Base-by-base conservation (phyloP, 2,113 vertebrate species). In the Dryoscopus gambensis region DNA sequence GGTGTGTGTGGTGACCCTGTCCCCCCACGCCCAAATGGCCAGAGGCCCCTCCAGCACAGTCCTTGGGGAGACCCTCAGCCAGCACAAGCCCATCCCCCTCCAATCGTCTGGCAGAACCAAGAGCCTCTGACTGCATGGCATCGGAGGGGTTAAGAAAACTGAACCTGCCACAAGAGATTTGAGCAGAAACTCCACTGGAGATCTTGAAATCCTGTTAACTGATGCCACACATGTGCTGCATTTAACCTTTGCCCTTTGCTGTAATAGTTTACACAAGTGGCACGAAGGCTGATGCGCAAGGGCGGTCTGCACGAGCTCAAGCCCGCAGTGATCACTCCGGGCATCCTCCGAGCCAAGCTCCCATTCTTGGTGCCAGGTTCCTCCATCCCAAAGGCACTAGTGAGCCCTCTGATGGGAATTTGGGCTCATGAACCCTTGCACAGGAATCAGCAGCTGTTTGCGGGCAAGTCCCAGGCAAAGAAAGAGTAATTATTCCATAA, bases 221-320 rank as follows among this genome's bases (percentile, higher is more conserved):
- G 96, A 96, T 97, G 94, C 97, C 95, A 96, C 97, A 97, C 96
- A 97, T 97, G 95, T 95, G 96, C 96, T 97, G 96, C 93, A 27
- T 97, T 97, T 97, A 97, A 97, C 97, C 97, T 97, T 93, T 96
- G 96, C 88, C 96, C 96, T 95, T 90, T 79, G 93, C 93, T 91
- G 85, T 96, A 97, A 96, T 95, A 93, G 96, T 97, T 97, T 97
- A 97, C 93, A 97, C 95, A 97, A 97, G 95, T 94, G 93, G 90
- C 80, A 96, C 2, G 16, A 91, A 91, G 94, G 84, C 87, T 47
- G 69, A 79, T 77, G 89, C 4, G 0, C 37, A 1, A 21, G 39
- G 86, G 87, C 77, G 1, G 33, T 49, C 69, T 53, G 78, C 7
- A 6, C 33, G 9, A 84, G 59, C 78, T 65, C 1, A 0, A 28